Base-by-base conservation (phyloP, 2,888 invertebrate species). In the Drosophila meridionalis region DNA sequence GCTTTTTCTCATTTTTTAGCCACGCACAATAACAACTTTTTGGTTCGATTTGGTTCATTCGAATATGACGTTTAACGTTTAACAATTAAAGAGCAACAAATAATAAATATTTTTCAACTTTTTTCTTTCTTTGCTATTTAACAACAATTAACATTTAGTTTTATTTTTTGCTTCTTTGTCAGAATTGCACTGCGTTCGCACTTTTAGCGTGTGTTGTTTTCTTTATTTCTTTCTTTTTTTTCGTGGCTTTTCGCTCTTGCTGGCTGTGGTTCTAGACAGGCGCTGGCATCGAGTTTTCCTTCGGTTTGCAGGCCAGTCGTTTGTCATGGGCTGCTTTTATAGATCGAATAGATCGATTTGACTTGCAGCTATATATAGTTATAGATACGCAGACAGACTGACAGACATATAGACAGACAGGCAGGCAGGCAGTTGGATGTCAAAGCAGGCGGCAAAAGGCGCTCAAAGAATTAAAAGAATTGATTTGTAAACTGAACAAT, bases 1-100 rank as follows among this genome's bases (percentile, higher is more conserved):
- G 3, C 32, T 52, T 56, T 84, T 80, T 26, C 8, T 28, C 55
- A 42, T 69, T 53, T 85, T 84, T 85, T 85, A 85, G 87, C 80
- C 85, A 85, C 85, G 87, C 85, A 85, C 84, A 87, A 78, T 66
- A 50, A 72, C 59, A 52, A 53, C 55, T 69, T 52, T 52, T 50
- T 48, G 65, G 63, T 63, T 68, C 28, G 63, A 61, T 20, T 56
- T 45, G 52, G 52, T 65, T 50, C 45, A n/a, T 52, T 56, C 8
- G 11, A 47, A 60, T 42, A 58, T 55, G 20, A 70, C 73, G 69
- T 72, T 73, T 56, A 86, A 89, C 88, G 86, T 75, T 73, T 59
- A 89, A 90, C 88, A 89, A 82, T 83, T 80, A 82, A 71, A 74
- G 57, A 42, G 47, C 12, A 56, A 47, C 61, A 65, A 57, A 67